Evolutionary conservation across 1,140 invertebrate species (phyloP).

Genomic region (Zaprionus ornatus): DNA sequence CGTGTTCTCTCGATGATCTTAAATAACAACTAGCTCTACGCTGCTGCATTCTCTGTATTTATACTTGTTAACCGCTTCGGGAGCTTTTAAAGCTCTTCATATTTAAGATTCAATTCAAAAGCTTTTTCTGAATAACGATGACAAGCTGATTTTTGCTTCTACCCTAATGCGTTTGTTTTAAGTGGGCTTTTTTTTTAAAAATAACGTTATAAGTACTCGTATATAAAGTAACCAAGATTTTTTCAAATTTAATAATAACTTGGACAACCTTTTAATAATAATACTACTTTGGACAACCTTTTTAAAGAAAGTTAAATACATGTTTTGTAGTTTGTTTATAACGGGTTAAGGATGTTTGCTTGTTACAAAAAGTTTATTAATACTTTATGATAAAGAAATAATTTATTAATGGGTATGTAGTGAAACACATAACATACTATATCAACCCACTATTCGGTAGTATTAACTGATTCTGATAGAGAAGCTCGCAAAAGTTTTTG

Average conservation of each 20-base stretch:
- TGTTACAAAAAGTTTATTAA: no score
- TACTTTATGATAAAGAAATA: no score
- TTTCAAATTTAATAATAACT: no score
- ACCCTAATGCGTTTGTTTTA: background rate
- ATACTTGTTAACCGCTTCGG: background rate
- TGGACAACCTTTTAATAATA: no score
- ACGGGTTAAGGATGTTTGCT: no score
- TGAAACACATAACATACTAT: background rate
- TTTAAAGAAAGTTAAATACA: no score
- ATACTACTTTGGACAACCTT: no score
- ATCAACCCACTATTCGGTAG: background rate
- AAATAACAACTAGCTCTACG: background rate
- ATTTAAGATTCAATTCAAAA: background rate
- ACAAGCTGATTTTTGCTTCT: background rate
- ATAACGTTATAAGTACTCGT: no score
- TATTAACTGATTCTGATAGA: background rate
- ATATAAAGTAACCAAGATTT: no score
- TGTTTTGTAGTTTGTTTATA: no score
- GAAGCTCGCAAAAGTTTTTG: background rate
- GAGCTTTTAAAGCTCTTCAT: background rate
- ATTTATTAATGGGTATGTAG: background rate
- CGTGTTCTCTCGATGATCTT: background rate
- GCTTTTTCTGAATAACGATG: constrained; percentile 2
- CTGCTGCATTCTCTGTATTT: background rate
- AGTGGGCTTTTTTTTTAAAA: no score